Conservation (phyloP, 2,113 vertebrate species). For the Oryzias celebensis region DNA sequence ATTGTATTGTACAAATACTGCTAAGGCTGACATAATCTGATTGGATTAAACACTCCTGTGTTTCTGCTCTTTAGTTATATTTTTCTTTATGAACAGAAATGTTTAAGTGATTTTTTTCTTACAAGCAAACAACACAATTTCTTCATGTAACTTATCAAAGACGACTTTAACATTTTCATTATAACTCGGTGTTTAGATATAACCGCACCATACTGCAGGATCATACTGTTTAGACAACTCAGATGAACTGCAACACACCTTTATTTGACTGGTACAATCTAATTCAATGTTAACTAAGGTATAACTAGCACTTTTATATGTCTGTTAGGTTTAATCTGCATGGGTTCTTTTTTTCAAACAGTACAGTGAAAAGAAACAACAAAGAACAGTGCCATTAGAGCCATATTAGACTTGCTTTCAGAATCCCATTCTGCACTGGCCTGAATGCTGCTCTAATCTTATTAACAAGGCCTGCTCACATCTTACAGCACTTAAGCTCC, state of each 20-base stretch:
- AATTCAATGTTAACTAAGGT: neutral
- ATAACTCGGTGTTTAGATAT: too few species aligned
- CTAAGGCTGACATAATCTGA: neutral
- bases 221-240: neutral
- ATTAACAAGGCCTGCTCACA: slow-evolving; percentile 72
- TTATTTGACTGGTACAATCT: too few species aligned
- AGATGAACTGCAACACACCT: neutral
- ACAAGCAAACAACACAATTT: neutral
- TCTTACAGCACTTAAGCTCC: slow-evolving; percentile 70
- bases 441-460: slow-evolving; percentile 70
- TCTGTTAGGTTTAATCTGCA: slow-evolving; percentile 8
- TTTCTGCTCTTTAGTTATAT: neutral
- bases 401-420: slow-evolving; percentile 81
- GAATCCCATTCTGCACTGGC: slow-evolving; percentile 58
- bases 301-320: slow-evolving; percentile 5
- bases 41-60: neutral
- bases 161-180: too few species aligned
- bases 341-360: neutral
- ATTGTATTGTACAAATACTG: neutral
- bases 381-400: slow-evolving; percentile 19
- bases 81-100: neutral
- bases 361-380: neutral
- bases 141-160: too few species aligned
- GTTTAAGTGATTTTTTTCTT: too few species aligned
- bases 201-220: neutral